phyloP scores from a whole-genome alignment of 2,113 vertebrate species.

The Mus spicilegus region DNA sequence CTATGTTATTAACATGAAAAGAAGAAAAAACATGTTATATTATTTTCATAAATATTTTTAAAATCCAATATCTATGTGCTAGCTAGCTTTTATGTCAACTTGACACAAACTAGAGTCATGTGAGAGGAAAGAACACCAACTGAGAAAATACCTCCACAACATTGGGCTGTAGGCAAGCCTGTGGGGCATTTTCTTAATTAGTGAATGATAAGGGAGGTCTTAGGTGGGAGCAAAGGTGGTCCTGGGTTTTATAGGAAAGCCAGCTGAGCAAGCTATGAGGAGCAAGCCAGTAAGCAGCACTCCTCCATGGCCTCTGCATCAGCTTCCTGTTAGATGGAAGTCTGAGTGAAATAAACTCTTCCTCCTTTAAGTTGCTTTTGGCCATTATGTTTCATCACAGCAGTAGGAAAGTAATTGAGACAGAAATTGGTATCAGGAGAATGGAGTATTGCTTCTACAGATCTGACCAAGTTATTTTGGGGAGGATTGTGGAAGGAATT shows the following conservation, averaged over 20 bases:
- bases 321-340: not conserved
- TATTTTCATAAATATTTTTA: not conserved
- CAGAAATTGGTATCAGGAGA: not conserved
- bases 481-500: not conserved
- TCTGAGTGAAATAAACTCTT: not conserved
- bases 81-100: not conserved
- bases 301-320: not conserved
- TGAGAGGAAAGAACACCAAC: not conserved
- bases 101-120: not conserved
- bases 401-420: not conserved
- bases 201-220: not conserved
- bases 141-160: not conserved
- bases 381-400: not conserved
- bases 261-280: not conserved
- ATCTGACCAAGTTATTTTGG: not conserved
- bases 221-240: not conserved
- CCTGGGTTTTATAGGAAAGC: not conserved
- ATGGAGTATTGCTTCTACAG: not conserved
- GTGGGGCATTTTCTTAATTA: not conserved
- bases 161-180: not conserved
- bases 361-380: not conserved
- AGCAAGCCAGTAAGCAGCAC: not conserved
- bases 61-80: not conserved
- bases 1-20: not conserved
- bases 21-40: not conserved